Percentiles rank a stretch among this genome's conserved stretches.
phyloP scores from a whole-genome alignment of 2,797 vertebrate species.

The Hephaestus fuliginosus region DNA sequence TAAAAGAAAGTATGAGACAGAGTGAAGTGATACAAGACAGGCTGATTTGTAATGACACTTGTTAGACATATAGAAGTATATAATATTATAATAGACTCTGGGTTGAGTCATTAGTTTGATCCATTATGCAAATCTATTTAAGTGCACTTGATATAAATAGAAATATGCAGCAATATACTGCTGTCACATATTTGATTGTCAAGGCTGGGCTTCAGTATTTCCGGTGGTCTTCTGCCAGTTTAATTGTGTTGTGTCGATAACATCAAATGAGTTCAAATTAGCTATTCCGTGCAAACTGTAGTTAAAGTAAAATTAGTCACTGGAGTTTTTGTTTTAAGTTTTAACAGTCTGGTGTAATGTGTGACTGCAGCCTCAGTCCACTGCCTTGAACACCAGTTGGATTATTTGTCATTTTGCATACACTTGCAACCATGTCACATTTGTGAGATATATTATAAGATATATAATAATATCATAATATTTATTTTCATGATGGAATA shows the following conservation, averaged over 20 bases:
- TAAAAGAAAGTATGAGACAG: conserved; percentile 32
- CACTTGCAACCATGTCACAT: not conserved
- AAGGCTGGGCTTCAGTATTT: not conserved
- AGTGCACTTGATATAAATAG: not conserved
- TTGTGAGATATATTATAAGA: no score
- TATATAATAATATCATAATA: not conserved
- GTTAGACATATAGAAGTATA: conserved; percentile 14
- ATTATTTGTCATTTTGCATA: not conserved
- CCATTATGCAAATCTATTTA: conserved; percentile 24
- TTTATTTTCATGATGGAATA: not conserved
- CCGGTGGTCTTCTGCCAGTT: not conserved
- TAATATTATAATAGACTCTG: not conserved
- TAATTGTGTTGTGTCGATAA: not conserved
- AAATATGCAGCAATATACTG: conserved; percentile 14
- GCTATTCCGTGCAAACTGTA: not conserved
- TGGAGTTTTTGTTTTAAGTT: not conserved
- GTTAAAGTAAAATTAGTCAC: not conserved
- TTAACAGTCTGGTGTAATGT: not conserved
- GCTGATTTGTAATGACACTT: not conserved
- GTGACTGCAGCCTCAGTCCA: not conserved
- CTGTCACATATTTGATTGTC: not conserved
- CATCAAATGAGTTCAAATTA: not conserved
- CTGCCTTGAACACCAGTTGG: not conserved
- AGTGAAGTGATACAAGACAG: conserved; percentile 15
- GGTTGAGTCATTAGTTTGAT: conserved; percentile 1